Evolutionary conservation across 2,113 vertebrate species (phyloP).

Genomic region (Megalops atlanticus): DNA sequence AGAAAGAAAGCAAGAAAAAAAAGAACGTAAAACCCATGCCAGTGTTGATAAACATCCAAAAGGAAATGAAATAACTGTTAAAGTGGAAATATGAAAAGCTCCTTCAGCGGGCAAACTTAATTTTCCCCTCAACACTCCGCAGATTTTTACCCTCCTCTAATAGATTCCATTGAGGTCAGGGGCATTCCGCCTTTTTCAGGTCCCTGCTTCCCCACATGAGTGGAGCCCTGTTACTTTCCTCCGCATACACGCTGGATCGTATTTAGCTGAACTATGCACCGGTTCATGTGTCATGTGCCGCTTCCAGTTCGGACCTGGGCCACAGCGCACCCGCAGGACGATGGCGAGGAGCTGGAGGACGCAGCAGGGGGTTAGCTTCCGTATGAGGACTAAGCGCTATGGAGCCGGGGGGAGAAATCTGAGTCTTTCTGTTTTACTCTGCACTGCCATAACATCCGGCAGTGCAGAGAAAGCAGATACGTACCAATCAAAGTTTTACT

Average conservation of each 20-base stretch:
- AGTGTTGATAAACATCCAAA: conserved; percentile 82
- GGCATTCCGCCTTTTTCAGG: conserved; percentile 36
- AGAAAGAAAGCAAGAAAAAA: conserved; percentile 18
- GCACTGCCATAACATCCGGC: conserved; percentile 33
- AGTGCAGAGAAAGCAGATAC: conserved; percentile 41
- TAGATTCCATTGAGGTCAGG: conserved; percentile 35
- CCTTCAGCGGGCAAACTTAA: conserved; percentile 77
- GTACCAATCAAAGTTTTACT: conserved; percentile 34
- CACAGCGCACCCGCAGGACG: neutral
- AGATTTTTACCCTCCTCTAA: conserved; percentile 32
- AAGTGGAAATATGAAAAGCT: conserved; percentile 84
- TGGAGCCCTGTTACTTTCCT: conserved; percentile 13
- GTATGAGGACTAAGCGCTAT: neutral
- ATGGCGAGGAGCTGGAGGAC: neutral
- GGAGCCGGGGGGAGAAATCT: neutral
- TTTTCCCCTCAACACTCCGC: conserved; percentile 70
- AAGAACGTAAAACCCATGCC: conserved; percentile 68
- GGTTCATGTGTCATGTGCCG: conserved; percentile 14
- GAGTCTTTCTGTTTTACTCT: conserved; percentile 1
- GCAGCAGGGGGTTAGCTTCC: neutral
- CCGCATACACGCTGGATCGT: conserved; percentile 16
- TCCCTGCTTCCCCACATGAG: conserved; percentile 37
- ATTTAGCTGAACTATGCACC: conserved; percentile 4
- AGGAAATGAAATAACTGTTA: conserved; percentile 87
- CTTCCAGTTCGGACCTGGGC: conserved; percentile 1